A percentile compares a stretch with the other conserved stretches of the same genome.
phyloP scores from a whole-genome alignment of 1,140 invertebrate genomes.

The Aradophagus sp. region DNA sequence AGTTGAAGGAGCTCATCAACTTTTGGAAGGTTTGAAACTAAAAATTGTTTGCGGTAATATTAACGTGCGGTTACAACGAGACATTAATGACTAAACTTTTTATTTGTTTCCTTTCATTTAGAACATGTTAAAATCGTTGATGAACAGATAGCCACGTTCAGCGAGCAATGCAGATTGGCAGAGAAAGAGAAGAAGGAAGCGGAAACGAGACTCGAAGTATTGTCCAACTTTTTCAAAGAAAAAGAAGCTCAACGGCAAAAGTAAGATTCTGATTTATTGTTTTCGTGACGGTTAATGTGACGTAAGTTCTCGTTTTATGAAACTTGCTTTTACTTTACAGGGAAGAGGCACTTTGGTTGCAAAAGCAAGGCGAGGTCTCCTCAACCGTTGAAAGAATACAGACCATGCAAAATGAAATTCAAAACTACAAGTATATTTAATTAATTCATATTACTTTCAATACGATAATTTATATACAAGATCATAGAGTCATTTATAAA shows the following conservation, averaged over 20 bases:
- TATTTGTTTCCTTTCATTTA: conserved; percentile 51
- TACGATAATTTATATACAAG: too few relatives aligned
- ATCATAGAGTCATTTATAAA: too few relatives aligned
- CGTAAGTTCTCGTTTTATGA: too few relatives aligned
- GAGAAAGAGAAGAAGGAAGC: conserved; percentile 87
- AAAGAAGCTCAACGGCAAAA: conserved; percentile 89
- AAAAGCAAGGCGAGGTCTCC: conserved; percentile 87
- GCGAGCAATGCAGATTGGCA: conserved; percentile 80
- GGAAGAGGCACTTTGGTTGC: conserved; percentile 87
- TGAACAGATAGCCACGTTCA: conserved; percentile 76
- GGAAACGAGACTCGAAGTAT: conserved; percentile 86
- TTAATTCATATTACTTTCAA: too few relatives aligned
- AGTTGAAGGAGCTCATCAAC: conserved; percentile 69
- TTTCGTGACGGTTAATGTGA: too few relatives aligned
- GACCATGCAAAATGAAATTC: conserved; percentile 85
- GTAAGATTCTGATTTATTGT: conserved; percentile 72
- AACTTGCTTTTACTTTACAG: conserved; percentile 67
- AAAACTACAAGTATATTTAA: conserved; percentile 83
- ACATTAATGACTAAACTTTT: conserved; percentile 7
- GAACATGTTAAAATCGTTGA: conserved; percentile 72
- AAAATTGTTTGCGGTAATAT: conserved; percentile 8
- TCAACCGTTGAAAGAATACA: conserved; percentile 86
- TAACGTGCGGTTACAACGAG: conserved; percentile 1
- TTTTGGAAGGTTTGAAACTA: conserved; percentile 66
- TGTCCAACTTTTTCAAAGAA: conserved; percentile 91